Percentiles rank a stretch among this genome's conserved stretches.
phyloP scores from a whole-genome alignment of 2,113 vertebrate species.

The Gobius niger region DNA sequence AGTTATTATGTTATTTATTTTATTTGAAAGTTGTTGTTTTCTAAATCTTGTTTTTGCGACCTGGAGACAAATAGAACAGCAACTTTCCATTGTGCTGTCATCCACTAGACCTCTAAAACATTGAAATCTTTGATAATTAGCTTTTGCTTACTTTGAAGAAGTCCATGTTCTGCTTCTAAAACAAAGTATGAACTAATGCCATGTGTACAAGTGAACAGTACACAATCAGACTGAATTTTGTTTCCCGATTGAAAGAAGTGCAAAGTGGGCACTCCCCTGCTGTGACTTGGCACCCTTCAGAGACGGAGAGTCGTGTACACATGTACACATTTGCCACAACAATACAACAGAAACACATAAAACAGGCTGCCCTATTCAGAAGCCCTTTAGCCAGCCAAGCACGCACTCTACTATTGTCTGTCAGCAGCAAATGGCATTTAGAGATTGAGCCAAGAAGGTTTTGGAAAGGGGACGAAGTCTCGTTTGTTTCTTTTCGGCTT shows the following conservation, averaged over 20 bases:
- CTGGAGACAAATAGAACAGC: no score
- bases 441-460: slow-evolving; percentile 28
- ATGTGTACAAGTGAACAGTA: slow-evolving; percentile 45
- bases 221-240: slow-evolving; percentile 63
- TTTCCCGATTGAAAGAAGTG: slow-evolving; percentile 57
- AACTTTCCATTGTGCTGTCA: no score
- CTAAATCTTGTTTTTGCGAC: no score
- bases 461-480: slow-evolving; percentile 5
- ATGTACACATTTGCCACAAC: slow-evolving; percentile 52
- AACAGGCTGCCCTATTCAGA: slow-evolving; percentile 32
- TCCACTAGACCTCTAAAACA: no score
- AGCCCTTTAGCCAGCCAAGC: slow-evolving; percentile 34
- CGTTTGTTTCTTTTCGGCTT: neutral
- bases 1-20: no score
- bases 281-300: slow-evolving; percentile 55
- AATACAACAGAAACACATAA: slow-evolving; percentile 49
- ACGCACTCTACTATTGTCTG: slow-evolving; percentile 44
- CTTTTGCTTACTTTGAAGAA: neutral
- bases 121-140: neutral
- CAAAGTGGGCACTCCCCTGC: slow-evolving; percentile 47
- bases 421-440: slow-evolving; percentile 40
- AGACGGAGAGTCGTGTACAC: slow-evolving; percentile 56
- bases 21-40: no score
- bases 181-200: slow-evolving; percentile 20
- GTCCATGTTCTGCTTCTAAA: neutral